Conservation (phyloP, 2,113 vertebrate species). For the Phylloscopus trochiloides region DNA sequence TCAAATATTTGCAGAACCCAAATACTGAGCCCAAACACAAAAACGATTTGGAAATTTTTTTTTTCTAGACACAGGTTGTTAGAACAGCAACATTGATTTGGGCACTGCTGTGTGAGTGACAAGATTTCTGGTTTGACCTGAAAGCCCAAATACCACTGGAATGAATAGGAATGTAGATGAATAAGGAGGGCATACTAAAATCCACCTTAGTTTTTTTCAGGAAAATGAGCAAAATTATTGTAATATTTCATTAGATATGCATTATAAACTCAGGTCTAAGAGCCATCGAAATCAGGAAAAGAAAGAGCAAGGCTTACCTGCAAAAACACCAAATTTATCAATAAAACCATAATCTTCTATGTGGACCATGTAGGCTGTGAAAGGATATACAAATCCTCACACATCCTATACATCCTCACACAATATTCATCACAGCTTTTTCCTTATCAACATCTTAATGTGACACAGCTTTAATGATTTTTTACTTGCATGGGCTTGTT, state of each 20-base stretch:
- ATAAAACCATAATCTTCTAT: not conserved
- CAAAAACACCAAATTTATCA: not conserved
- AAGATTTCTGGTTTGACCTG: not conserved
- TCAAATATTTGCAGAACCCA: not conserved
- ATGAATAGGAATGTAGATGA: not conserved
- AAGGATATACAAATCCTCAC: not conserved
- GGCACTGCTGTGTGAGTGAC: not conserved
- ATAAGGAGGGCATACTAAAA: not conserved
- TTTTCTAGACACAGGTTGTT: not conserved
- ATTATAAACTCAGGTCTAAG: not conserved
- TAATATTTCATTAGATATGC: not conserved
- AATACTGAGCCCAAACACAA: not conserved
- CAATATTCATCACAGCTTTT: not conserved
- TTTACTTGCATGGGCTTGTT: not conserved
- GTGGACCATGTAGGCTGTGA: not conserved
- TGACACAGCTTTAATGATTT: not conserved
- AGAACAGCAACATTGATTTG: not conserved
- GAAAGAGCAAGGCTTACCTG: not conserved
- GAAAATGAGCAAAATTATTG: not conserved
- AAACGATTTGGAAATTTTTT: not conserved
- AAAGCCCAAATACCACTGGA: not conserved
- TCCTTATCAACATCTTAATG: not conserved
- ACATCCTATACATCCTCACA: not conserved
- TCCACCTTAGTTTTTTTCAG: accelerated
- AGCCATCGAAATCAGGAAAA: not conserved